Evolutionary conservation across 2,888 invertebrate genomes (phyloP).

Genomic region (Anaspis maculata): DNA sequence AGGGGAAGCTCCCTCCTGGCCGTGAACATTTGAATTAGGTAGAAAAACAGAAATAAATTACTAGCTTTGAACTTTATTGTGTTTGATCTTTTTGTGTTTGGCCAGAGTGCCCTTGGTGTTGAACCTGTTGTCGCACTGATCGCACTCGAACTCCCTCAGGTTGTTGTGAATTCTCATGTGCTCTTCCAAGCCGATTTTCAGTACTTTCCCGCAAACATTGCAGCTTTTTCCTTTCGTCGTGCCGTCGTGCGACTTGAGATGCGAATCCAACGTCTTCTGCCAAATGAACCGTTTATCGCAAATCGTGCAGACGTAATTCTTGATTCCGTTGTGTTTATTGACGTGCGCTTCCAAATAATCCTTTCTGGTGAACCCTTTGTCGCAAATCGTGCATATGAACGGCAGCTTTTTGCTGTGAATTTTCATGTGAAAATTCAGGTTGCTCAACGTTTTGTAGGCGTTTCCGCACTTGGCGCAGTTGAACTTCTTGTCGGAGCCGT

Average conservation of each 20-base stretch:
- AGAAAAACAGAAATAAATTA: not conserved
- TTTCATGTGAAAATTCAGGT: constrained; percentile 40
- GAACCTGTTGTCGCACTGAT: constrained; percentile 32
- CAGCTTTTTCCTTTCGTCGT: constrained; percentile 31
- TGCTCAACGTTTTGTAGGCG: constrained; percentile 38
- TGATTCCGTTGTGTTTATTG: constrained; percentile 36
- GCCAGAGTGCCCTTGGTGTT: constrained; percentile 36
- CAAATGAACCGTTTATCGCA: constrained; percentile 37
- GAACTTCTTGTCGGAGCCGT: constrained; percentile 38
- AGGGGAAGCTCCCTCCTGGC: constrained; percentile 69
- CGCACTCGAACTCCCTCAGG: constrained; percentile 36
- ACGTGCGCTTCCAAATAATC: constrained; percentile 39
- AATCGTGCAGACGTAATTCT: constrained; percentile 31
- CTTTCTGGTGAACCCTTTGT: constrained; percentile 38
- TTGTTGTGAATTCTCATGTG: constrained; percentile 38
- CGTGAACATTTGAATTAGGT: constrained; percentile 35
- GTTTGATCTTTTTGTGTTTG: constrained; percentile 38
- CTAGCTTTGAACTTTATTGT: not conserved
- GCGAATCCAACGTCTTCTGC: constrained; percentile 38
- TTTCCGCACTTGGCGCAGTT: constrained; percentile 35
- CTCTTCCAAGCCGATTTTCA: constrained; percentile 35
- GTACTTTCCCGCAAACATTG: constrained; percentile 35
- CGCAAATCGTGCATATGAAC: constrained; percentile 32
- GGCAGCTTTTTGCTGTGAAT: constrained; percentile 33
- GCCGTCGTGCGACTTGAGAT: constrained; percentile 37